Base-by-base conservation (phyloP, 2,797 vertebrate genomes). In the Sebastes vulpes region DNA sequence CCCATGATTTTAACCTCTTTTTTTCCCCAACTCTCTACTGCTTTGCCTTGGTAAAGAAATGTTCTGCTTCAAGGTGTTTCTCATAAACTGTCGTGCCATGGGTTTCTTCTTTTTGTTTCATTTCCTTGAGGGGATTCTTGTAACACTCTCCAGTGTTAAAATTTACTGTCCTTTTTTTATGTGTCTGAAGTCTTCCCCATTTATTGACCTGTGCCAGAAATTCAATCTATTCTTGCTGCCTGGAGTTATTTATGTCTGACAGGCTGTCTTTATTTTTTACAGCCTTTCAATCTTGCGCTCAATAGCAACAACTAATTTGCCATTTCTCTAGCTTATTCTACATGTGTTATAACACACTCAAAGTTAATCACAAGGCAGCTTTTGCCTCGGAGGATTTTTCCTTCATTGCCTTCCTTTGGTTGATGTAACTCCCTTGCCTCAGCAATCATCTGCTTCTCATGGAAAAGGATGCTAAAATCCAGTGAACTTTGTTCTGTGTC, bases 201-300 rank as follows among this genome's bases (percentile, higher is more conserved):
- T 83, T 85, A 86, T 72, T 72, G 81, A 64, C 67, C 56, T 57
- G 53, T n/a, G 50, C 20, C 26, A 77, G 26, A 72, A 31, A 63
- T 78, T 50, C 31, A 75, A 58, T 66, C 67, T 38, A 59, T 77
- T 79, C 29, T 31, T 57, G 67, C 72, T 54, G 54, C 50, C 78
- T 75, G 1, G 0, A 67, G 64, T 74, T 71, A 74, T 72, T 83
- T 68, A 88, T 77, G 83, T 71, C 58, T 59, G 63, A 68, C 69
- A 56, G 18, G 16, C 64, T 32, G 28, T 46, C 35, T 14, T 70
- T 14, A n/a, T 35, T 25, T n/a, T 77, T 75, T 63, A 70, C 6
- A 63, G 68, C 32, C 18, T 70, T 64, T 50, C 38, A 57, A 58
- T 23, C 53, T 46, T 53, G 26, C 31, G 23, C 20, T 38, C 29